These are phyloP conservation scores for Augiades crinisus DNA, from an alignment of 2,888 invertebrate species.

Conservation along the genomic window DNA sequence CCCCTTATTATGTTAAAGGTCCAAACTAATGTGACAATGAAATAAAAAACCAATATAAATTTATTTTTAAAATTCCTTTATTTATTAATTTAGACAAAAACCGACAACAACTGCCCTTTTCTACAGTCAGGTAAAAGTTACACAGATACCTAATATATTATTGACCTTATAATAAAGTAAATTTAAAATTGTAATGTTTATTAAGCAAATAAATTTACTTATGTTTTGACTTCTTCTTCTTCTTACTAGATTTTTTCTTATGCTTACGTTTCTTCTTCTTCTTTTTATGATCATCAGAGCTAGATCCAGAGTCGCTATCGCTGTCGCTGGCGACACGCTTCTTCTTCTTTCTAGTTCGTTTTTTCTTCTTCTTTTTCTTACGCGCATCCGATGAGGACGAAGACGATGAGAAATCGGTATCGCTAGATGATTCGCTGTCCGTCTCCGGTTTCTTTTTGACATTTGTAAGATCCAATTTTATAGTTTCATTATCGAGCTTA, in stretches of 20 bases:
- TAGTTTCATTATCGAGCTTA: constrained; percentile 65
- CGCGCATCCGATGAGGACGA: constrained; percentile 77
- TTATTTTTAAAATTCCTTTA: constrained; percentile 30
- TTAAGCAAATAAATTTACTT: constrained; percentile 47
- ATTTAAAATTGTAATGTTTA: constrained; percentile 14
- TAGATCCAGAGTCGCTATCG: constrained; percentile 84
- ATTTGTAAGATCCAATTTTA: constrained; percentile 72
- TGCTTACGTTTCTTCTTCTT: constrained; percentile 86
- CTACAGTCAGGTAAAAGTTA: constrained; percentile 33
- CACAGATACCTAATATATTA: constrained; percentile 34
- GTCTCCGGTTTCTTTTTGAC: constrained; percentile 73
- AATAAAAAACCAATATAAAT: constrained; percentile 14
- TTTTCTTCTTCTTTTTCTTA: constrained; percentile 84
- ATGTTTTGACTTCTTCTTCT: constrained; percentile 86
- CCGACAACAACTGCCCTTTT: constrained; percentile 16
- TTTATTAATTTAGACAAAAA: constrained; percentile 22
- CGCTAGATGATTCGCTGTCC: constrained; percentile 67
- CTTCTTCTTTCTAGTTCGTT: constrained; percentile 82
- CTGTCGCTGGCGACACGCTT: constrained; percentile 83
- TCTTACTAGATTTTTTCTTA: constrained; percentile 86
- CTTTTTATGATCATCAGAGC: constrained; percentile 84
- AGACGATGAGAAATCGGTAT: constrained; percentile 74
- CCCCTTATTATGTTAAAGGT: not conserved
- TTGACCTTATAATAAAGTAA: constrained; percentile 30
- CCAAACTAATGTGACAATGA: constrained; percentile 22